Conservation (phyloP, 37 sponge, comb jelly and placozoan genomes). For the Haliclona indistincta region DNA sequence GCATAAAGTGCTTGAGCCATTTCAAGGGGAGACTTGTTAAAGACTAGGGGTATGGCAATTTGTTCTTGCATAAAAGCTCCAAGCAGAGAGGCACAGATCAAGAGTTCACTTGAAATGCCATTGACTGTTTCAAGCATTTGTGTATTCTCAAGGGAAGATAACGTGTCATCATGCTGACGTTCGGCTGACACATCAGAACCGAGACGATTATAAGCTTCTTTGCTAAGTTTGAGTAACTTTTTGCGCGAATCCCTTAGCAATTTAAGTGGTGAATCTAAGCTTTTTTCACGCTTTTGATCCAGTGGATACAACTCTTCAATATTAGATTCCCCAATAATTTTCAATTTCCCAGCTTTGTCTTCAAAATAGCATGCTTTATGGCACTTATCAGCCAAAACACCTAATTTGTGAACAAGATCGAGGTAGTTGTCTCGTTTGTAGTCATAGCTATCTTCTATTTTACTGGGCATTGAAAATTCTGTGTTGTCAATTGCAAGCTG, state of each 20-base stretch:
- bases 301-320: background rate
- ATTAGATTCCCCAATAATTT: background rate
- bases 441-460: too few relatives aligned
- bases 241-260: slow-evolving; percentile 15
- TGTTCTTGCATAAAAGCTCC: slow-evolving; percentile 71
- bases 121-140: slow-evolving; percentile 40
- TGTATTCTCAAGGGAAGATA: slow-evolving; percentile 31
- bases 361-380: too few relatives aligned
- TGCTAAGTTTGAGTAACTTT: slow-evolving; percentile 5
- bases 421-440: too few relatives aligned
- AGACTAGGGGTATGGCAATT: slow-evolving; percentile 52
- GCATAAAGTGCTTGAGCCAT: slow-evolving; percentile 46
- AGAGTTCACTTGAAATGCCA: slow-evolving; percentile 3
- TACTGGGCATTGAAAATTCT: too few relatives aligned
- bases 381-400: too few relatives aligned
- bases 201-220: slow-evolving; percentile 10
- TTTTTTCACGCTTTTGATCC: background rate
- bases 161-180: too few relatives aligned
- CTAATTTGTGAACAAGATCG: too few relatives aligned
- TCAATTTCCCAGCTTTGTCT: too few relatives aligned
- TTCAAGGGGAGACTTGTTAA: slow-evolving; percentile 32
- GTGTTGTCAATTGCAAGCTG: too few relatives aligned
- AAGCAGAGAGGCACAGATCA: slow-evolving; percentile 39
- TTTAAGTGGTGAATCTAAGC: background rate
- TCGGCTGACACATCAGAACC: background rate